A percentile compares a stretch with the other conserved stretches of the same genome.
These are phyloP conservation scores for Geothlypis trichas DNA, from an alignment of 2,113 vertebrate species.

Conservation along the genomic window DNA sequence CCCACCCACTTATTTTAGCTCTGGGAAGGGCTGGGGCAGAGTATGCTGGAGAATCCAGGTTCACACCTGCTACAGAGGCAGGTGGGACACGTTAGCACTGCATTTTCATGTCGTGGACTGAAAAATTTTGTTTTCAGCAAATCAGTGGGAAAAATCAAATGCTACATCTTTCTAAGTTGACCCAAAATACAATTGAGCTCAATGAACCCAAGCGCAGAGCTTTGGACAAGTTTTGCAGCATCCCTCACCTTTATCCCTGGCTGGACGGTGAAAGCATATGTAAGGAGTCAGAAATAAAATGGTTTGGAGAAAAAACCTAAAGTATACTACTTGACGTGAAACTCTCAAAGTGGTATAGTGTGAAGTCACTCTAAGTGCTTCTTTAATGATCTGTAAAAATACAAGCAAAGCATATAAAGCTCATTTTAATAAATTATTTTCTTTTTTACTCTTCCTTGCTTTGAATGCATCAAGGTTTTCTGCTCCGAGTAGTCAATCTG, in stretches of 20 bases:
- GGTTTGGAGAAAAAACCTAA: background rate
- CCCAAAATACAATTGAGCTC: background rate
- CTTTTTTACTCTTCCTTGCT: background rate
- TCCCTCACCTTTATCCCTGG: background rate
- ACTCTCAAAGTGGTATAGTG: background rate
- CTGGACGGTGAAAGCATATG: background rate
- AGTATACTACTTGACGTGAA: background rate
- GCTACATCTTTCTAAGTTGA: background rate
- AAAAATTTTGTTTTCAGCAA: background rate
- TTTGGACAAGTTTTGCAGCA: background rate
- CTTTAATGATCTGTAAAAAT: background rate
- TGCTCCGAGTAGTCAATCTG: background rate
- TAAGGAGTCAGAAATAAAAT: background rate
- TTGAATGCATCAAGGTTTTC: background rate
- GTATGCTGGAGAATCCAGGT: background rate
- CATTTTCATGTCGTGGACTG: background rate
- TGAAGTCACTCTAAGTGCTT: background rate
- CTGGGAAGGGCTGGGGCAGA: background rate
- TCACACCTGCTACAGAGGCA: background rate
- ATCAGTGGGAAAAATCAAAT: background rate
- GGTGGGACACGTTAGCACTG: background rate
- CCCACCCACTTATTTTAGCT: accelerated
- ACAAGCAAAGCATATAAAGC: background rate
- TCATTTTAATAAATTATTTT: background rate
- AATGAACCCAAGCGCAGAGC: accelerated